Percentiles rank a stretch among this genome's conserved stretches.
Conservation (phyloP, 2,797 vertebrate species). For the Sebastes reedi region DNA sequence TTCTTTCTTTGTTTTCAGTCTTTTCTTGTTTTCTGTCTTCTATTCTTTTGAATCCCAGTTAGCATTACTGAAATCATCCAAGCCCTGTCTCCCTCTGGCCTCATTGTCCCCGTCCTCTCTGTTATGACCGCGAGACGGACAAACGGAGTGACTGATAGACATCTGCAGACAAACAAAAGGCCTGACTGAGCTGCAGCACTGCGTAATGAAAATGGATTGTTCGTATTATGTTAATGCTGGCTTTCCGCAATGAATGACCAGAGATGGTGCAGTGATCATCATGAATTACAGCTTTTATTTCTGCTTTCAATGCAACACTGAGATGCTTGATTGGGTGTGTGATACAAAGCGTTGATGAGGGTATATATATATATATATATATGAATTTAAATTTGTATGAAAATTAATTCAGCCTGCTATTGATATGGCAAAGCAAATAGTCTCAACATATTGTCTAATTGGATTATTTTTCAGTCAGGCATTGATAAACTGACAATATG, state of each 20-base stretch:
- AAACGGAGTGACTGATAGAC: constrained; percentile 12
- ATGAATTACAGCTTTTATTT: constrained; percentile 1
- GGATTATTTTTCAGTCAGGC: background rate
- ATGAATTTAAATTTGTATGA: background rate
- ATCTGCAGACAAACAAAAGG: constrained; percentile 43
- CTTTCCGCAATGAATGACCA: constrained; percentile 17
- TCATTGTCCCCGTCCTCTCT: background rate
- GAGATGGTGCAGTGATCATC: constrained; percentile 2
- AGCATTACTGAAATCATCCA: background rate
- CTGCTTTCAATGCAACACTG: background rate
- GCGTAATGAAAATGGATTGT: constrained; percentile 27
- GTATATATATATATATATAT: background rate
- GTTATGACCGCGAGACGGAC: background rate
- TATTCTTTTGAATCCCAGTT: constrained; percentile 1
- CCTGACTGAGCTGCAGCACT: background rate
- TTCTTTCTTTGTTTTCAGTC: background rate
- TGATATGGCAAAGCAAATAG: background rate
- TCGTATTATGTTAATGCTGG: constrained; percentile 17
- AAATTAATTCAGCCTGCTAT: background rate
- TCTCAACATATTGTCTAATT: background rate
- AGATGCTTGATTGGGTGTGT: background rate
- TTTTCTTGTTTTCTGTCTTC: background rate
- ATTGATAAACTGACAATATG: background rate
- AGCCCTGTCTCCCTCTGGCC: background rate
- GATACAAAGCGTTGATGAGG: background rate